Conservation (phyloP, 1,140 invertebrate species). For the Drosophila ananassae region DNA sequence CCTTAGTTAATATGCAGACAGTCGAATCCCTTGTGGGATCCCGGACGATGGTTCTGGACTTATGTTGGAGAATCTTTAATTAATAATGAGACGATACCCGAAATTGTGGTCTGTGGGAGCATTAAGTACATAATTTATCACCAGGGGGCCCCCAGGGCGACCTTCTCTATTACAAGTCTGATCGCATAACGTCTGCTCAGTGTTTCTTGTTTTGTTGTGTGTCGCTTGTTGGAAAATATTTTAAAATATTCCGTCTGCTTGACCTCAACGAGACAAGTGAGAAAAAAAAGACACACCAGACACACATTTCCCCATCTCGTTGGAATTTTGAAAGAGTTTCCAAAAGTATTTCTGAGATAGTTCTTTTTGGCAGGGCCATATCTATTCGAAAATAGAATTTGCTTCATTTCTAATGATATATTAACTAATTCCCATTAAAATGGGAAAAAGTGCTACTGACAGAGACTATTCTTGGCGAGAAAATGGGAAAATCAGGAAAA, state of each 20-base stretch:
- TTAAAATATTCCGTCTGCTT: constrained; percentile 49
- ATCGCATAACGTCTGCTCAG: constrained; percentile 7
- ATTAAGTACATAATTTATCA: constrained; percentile 76
- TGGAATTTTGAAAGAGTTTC: constrained; percentile 51
- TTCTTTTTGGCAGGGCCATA: constrained; percentile 2
- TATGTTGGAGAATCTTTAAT: constrained; percentile 66
- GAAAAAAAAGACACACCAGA: constrained; percentile 2
- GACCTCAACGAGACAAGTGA: constrained; percentile 39
- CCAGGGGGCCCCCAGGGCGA: constrained; percentile 39
- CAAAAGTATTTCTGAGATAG: constrained; percentile 31
- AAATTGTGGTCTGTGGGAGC: constrained; percentile 29
- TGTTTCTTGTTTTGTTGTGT: constrained; percentile 4
- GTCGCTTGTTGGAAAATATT: constrained; percentile 46
- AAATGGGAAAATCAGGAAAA: neutral
- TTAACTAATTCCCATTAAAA: constrained; percentile 67
- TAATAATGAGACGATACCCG: constrained; percentile 29
- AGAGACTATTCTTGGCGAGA: constrained; percentile 43
- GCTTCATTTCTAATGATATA: constrained; percentile 41
- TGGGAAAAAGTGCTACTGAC: constrained; percentile 17
- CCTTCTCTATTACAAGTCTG: constrained; percentile 49
- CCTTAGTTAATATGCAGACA: constrained; percentile 60
- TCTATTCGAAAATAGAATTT: constrained; percentile 30
- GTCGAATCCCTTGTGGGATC: constrained; percentile 38
- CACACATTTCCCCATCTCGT: constrained; percentile 10
- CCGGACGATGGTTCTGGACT: constrained; percentile 10